Conservation (phyloP, 2,113 vertebrate genomes). For the Crotophaga sulcirostris region DNA sequence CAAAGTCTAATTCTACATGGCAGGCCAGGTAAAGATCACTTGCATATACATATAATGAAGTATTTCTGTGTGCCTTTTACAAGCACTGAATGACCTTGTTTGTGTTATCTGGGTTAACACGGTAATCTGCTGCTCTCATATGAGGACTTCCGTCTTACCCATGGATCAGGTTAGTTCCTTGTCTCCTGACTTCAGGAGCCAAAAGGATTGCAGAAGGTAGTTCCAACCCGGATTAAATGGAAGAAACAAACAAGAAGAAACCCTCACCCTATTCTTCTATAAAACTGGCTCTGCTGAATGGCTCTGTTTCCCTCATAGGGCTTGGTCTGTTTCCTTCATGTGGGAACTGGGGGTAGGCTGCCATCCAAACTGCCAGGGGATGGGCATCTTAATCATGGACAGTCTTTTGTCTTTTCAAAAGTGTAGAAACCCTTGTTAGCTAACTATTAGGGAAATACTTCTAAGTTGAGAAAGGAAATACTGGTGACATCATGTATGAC, state of each 20-base stretch:
- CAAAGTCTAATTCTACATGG: constrained; percentile 18
- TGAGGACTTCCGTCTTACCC: constrained; percentile 33
- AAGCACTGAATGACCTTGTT: constrained; percentile 44
- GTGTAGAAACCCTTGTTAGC: neutral
- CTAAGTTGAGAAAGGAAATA: constrained; percentile 22
- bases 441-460: too few species aligned
- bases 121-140: constrained; percentile 26
- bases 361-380: neutral
- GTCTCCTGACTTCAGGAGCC: neutral
- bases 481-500: constrained; percentile 36
- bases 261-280: accelerated
- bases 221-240: neutral
- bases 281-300: neutral
- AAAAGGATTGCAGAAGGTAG: neutral
- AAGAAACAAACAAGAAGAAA: neutral
- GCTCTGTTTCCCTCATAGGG: neutral
- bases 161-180: constrained; percentile 47
- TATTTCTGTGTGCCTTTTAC: constrained; percentile 21
- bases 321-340: neutral
- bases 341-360: neutral
- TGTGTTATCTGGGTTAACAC: constrained; percentile 40
- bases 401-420: neutral
- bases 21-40: constrained; percentile 1
- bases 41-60: neutral
- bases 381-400: neutral